A percentile compares a stretch with the other conserved stretches of the same genome.
phyloP scores from a whole-genome alignment of 2,888 invertebrate species.

The Tachina grossa region DNA sequence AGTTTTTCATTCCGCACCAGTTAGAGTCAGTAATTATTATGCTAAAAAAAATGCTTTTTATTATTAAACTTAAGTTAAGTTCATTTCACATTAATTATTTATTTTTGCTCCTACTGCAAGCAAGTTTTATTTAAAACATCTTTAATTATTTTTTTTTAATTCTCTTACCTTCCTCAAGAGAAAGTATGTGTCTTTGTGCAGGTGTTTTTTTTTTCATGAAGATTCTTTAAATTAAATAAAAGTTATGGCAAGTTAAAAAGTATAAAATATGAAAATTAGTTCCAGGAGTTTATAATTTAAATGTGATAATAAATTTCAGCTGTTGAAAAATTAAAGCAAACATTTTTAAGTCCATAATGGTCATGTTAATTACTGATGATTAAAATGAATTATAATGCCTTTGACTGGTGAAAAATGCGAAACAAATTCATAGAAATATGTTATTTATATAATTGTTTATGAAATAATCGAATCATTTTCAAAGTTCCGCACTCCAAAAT shows the following conservation, averaged over 20 bases:
- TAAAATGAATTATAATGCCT: background rate
- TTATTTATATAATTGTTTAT: too few species aligned
- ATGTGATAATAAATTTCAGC: slow-evolving; percentile 22
- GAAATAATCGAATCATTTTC: too few species aligned
- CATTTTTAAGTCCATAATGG: background rate
- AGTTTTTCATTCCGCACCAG: background rate
- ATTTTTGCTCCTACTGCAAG: background rate
- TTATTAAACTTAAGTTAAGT: slow-evolving; percentile 67
- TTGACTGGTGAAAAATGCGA: background rate
- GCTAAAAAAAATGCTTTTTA: slow-evolving; percentile 45
- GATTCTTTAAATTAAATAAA: slow-evolving; percentile 5
- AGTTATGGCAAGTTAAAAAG: background rate
- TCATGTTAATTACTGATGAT: slow-evolving; percentile 4
- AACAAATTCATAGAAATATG: too few species aligned
- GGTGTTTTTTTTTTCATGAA: background rate
- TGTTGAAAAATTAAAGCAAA: slow-evolving; percentile 3
- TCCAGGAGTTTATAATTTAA: slow-evolving; percentile 2
- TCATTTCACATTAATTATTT: slow-evolving; percentile 62
- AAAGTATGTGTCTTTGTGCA: slow-evolving; percentile 4
- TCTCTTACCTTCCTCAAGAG: background rate
- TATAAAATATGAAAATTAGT: slow-evolving; percentile 22
- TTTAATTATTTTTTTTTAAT: background rate
- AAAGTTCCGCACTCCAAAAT: too few species aligned
- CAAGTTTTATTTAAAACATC: background rate
- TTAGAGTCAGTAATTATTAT: slow-evolving; percentile 7